These are phyloP conservation scores for Exaiptasia diaphana DNA, from an alignment of 64 coral and sea anemone species.

Conservation along the genomic window DNA sequence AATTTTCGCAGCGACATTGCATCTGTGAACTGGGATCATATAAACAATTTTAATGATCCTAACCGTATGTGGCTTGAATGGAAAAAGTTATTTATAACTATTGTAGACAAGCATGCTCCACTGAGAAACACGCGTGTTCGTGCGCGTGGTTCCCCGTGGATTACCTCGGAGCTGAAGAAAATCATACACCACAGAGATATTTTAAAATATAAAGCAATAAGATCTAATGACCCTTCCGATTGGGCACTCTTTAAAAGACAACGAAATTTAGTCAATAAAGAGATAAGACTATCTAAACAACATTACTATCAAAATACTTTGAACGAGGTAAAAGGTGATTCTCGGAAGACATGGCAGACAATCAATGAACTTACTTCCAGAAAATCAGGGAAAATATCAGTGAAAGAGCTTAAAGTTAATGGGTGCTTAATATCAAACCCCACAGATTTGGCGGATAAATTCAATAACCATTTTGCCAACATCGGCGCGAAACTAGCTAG, in stretches of 20 bases:
- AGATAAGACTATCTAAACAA: slow-evolving; percentile 11
- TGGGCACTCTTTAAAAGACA: slow-evolving; percentile 15
- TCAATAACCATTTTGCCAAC: slow-evolving; percentile 43
- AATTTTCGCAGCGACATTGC: slow-evolving; percentile 43
- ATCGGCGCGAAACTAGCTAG: slow-evolving; percentile 11
- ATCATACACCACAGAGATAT: slow-evolving; percentile 27
- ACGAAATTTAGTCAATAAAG: slow-evolving; percentile 17
- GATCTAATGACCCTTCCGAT: neutral
- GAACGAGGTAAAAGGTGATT: slow-evolving; percentile 1
- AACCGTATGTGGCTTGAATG: slow-evolving; percentile 42
- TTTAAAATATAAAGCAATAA: slow-evolving; percentile 22
- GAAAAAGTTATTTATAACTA: slow-evolving; percentile 23
- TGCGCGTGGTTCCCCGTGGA: slow-evolving; percentile 32
- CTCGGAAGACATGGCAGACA: slow-evolving; percentile 19
- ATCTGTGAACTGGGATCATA: slow-evolving; percentile 22
- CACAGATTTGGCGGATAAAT: slow-evolving; percentile 28
- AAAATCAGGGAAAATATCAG: neutral
- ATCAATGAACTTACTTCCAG: slow-evolving; percentile 16
- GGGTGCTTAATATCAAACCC: slow-evolving; percentile 40
- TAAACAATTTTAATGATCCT: slow-evolving; percentile 23
- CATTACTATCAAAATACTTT: slow-evolving; percentile 6
- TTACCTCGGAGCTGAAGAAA: slow-evolving; percentile 22
- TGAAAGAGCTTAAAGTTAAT: slow-evolving; percentile 30
- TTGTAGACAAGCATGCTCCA: slow-evolving; percentile 54
- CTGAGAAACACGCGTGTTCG: slow-evolving; percentile 45